Conservation (phyloP, 2,888 invertebrate genomes). For the Drosophila testacea region DNA sequence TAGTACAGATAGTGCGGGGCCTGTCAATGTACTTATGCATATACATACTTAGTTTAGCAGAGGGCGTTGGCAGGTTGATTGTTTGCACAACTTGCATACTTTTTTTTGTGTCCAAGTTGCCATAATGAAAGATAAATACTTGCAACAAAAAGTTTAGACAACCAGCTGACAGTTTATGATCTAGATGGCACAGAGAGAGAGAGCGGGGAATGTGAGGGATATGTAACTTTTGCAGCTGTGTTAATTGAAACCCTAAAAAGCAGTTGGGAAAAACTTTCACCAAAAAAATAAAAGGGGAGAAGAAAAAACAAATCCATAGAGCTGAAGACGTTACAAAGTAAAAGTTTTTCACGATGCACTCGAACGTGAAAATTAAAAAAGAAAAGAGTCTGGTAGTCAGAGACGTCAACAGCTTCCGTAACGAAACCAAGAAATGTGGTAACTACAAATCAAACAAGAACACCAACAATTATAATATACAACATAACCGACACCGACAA, state of each 20-base stretch:
- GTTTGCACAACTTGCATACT: slow-evolving; percentile 69
- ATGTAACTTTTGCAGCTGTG: slow-evolving; percentile 34
- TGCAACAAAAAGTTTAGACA: slow-evolving; percentile 56
- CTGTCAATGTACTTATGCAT: slow-evolving; percentile 43
- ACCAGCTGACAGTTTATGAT: slow-evolving; percentile 46
- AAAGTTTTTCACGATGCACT: slow-evolving; percentile 70
- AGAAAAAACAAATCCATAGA: slow-evolving; percentile 23
- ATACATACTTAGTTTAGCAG: slow-evolving; percentile 22
- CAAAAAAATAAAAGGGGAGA: slow-evolving; percentile 34
- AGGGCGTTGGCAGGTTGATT: slow-evolving; percentile 74
- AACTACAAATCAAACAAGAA: slow-evolving; percentile 74
- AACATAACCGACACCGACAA: slow-evolving; percentile 49
- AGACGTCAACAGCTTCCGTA: slow-evolving; percentile 61
- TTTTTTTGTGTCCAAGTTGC: slow-evolving; percentile 51
- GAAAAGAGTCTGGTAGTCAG: slow-evolving; percentile 28
- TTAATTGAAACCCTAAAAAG: slow-evolving; percentile 54
- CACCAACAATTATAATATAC: slow-evolving; percentile 52
- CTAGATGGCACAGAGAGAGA: slow-evolving; percentile 14
- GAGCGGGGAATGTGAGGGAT: not conserved
- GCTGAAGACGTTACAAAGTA: slow-evolving; percentile 66
- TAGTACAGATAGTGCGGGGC: slow-evolving; percentile 22
- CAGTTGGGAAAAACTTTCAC: slow-evolving; percentile 66
- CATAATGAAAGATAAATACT: slow-evolving; percentile 71
- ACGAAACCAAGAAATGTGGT: slow-evolving; percentile 65
- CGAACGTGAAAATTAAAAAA: slow-evolving; percentile 58